Conservation (phyloP, 2,113 vertebrate species). For the Lates calcarifer region DNA sequence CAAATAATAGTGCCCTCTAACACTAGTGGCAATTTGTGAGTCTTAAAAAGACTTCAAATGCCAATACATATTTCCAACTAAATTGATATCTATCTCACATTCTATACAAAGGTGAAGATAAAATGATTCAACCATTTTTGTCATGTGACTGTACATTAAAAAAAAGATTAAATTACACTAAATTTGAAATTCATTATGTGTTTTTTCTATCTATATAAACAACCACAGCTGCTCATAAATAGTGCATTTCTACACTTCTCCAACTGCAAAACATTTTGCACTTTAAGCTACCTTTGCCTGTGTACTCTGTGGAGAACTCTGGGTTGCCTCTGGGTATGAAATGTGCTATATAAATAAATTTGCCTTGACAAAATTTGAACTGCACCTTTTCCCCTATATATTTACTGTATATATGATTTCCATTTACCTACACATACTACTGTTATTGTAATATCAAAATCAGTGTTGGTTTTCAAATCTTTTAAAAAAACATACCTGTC, state of each 20-base stretch:
- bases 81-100: neutral
- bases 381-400: neutral
- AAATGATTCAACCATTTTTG: neutral
- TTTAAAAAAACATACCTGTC: neutral
- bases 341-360: neutral
- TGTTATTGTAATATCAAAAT: neutral
- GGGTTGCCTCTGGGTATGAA: neutral
- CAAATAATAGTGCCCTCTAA: slow-evolving; percentile 7
- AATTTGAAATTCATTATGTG: neutral
- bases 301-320: neutral
- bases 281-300: neutral
- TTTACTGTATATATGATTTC: neutral
- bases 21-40: neutral
- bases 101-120: neutral
- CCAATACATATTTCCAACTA: neutral
- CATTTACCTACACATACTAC: neutral
- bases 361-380: neutral
- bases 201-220: neutral
- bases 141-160: neutral
- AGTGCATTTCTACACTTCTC: neutral
- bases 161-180: neutral
- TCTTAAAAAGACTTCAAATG: neutral
- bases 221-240: slow-evolving; percentile 4
- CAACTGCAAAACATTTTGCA: neutral
- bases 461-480: neutral